Conservation (phyloP, 2,888 invertebrate genomes). For the Antheraea yamamai region DNA sequence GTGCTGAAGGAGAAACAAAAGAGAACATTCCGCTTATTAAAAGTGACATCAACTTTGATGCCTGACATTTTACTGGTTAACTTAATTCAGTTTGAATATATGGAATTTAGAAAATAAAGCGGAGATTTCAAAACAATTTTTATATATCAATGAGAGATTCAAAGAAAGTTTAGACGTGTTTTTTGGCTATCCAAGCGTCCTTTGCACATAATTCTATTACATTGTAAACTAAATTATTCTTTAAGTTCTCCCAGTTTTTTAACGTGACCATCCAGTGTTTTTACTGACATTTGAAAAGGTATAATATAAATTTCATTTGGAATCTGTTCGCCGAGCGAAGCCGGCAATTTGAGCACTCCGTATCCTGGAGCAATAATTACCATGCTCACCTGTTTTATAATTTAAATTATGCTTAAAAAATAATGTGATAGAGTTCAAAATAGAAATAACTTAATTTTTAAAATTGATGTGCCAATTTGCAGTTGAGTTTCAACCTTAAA, state of each 20-base stretch:
- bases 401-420: neutral
- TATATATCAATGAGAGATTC: too few relatives aligned
- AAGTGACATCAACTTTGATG: neutral
- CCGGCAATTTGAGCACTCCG: slow-evolving; percentile 24
- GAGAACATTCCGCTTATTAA: too few relatives aligned
- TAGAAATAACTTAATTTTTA: neutral
- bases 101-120: neutral
- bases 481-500: slow-evolving; percentile 6
- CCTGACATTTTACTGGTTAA: neutral
- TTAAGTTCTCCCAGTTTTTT: neutral
- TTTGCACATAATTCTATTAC: neutral
- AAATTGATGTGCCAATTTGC: neutral
- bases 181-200: neutral
- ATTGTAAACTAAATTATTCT: neutral
- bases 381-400: slow-evolving; percentile 15
- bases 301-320: slow-evolving; percentile 7
- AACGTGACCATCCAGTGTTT: neutral
- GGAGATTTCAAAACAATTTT: neutral
- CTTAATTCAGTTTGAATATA: neutral
- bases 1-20: neutral
- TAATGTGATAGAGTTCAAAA: neutral
- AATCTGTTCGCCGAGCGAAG: slow-evolving; percentile 31
- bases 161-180: neutral
- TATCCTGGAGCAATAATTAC: slow-evolving; percentile 27
- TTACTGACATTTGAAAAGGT: neutral